Evolutionary conservation across 2,888 invertebrate species (phyloP).

Genomic region (Acleris laterana): DNA sequence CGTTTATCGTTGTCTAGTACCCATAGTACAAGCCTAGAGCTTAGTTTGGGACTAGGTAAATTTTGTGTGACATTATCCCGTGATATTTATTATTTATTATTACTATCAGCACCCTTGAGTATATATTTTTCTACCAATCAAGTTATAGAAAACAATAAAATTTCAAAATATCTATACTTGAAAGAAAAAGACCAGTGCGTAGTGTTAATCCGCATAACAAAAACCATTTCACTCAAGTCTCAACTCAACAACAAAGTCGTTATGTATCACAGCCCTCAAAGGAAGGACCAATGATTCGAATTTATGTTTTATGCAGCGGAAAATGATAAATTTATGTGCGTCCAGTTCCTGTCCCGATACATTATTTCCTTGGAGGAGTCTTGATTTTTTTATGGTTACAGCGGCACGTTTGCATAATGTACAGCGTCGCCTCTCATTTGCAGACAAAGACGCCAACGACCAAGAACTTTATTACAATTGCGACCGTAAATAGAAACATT

Average conservation of each 20-base stretch:
- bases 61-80: too few species aligned
- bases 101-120: too few species aligned
- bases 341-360: slow-evolving; percentile 76
- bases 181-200: too few species aligned
- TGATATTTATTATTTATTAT: too few species aligned
- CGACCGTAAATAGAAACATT: slow-evolving; percentile 25
- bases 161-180: too few species aligned
- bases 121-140: too few species aligned
- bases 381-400: slow-evolving; percentile 75
- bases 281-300: slow-evolving; percentile 80
- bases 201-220: not conserved
- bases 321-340: slow-evolving; percentile 82
- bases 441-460: slow-evolving; percentile 33
- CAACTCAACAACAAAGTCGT: slow-evolving; percentile 47
- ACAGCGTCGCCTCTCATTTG: slow-evolving; percentile 46
- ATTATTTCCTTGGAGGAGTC: slow-evolving; percentile 60
- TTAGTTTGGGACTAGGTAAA: too few species aligned
- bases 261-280: slow-evolving; percentile 51
- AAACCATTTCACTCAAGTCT: slow-evolving; percentile 2
- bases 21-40: too few species aligned
- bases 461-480: slow-evolving; percentile 22
- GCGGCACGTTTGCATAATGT: slow-evolving; percentile 76
- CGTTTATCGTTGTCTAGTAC: too few species aligned
- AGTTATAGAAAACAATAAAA: too few species aligned
- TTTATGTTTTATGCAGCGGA: slow-evolving; percentile 83